These are phyloP conservation scores for Mus spretus DNA, from an alignment of 2,797 vertebrate species.

Conservation along the genomic window DNA sequence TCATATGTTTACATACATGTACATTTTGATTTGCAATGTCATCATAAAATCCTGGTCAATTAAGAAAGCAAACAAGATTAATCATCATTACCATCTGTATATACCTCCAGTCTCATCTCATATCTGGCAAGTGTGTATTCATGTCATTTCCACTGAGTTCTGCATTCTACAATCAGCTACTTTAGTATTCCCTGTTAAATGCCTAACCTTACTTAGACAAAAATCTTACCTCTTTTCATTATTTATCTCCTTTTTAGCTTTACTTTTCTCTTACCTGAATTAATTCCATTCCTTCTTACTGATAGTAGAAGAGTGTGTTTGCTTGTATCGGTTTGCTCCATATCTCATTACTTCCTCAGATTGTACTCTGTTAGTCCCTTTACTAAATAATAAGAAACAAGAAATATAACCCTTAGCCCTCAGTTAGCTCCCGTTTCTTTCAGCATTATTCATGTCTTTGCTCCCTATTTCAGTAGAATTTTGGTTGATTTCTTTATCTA, in stretches of 20 bases:
- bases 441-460: background rate
- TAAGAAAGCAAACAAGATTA: slow-evolving; percentile 28
- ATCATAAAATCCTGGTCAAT: background rate
- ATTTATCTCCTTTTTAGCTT: background rate
- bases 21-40: background rate
- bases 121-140: background rate
- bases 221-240: background rate
- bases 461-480: slow-evolving; percentile 25
- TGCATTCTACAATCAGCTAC: background rate
- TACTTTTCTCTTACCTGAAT: background rate
- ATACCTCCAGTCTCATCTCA: background rate
- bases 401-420: background rate
- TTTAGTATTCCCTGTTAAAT: background rate
- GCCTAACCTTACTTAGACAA: background rate
- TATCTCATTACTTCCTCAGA: background rate
- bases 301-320: slow-evolving; percentile 2
- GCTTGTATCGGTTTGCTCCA: background rate
- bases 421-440: background rate
- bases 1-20: background rate
- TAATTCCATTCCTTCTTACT: slow-evolving; percentile 32
- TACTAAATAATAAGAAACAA: slow-evolving; percentile 4
- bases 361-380: background rate
- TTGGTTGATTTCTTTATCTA: slow-evolving; percentile 43
- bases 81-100: background rate
- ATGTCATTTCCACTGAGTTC: background rate